A percentile compares a stretch with the other conserved stretches of the same genome.
Evolutionary conservation across 2,113 vertebrate genomes (phyloP).

Genomic region (Elaphurus davidianus): DNA sequence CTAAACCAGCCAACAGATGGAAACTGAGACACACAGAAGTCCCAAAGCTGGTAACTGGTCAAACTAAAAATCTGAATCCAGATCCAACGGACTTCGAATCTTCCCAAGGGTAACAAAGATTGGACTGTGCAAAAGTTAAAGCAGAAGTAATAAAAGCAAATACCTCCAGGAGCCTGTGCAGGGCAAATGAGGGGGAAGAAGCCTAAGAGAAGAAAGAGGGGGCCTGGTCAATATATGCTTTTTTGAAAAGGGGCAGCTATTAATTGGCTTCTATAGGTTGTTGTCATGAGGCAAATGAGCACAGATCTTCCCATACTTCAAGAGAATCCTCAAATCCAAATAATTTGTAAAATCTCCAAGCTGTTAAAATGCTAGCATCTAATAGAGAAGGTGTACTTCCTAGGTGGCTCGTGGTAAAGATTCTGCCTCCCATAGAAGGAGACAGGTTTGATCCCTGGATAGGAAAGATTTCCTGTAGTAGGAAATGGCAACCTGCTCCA

Average conservation of each 20-base stretch:
- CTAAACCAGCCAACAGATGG: background rate
- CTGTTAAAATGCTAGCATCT: background rate
- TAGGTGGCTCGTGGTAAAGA: background rate
- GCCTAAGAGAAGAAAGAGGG: background rate
- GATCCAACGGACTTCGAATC: background rate
- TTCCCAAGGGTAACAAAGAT: background rate
- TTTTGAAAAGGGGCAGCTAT: background rate
- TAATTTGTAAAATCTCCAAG: background rate
- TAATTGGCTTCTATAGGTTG: background rate
- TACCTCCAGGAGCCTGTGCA: background rate
- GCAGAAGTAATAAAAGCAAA: background rate
- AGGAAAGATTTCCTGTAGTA: background rate
- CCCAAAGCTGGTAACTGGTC: background rate
- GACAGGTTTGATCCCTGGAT: background rate
- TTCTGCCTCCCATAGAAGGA: background rate
- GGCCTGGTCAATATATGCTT: rapidly evolving
- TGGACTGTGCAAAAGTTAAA: background rate
- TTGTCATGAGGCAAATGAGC: background rate
- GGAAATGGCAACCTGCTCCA: background rate
- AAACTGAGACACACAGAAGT: background rate
- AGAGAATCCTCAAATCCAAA: background rate
- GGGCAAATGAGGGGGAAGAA: background rate
- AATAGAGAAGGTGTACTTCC: background rate
- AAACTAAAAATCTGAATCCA: background rate
- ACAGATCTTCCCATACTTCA: background rate